phyloP scores from a whole-genome alignment of 2,113 vertebrate genomes.

The Eretmochelys imbricata region DNA sequence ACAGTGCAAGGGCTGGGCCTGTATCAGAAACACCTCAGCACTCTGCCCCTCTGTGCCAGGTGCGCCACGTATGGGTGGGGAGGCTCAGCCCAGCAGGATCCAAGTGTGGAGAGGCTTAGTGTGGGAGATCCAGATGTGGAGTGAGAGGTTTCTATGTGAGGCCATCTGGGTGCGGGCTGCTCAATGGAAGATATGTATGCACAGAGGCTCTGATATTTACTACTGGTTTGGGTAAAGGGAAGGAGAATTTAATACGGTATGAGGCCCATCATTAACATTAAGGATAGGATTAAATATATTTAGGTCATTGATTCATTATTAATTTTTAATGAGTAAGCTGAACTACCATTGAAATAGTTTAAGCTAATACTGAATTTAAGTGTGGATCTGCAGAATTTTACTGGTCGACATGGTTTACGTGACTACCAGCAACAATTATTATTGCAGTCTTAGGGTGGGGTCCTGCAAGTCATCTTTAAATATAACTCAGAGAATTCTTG shows the following conservation, averaged over 20 bases:
- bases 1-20: too few relatives aligned
- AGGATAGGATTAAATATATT: neutral
- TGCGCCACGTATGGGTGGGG: too few relatives aligned
- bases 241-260: neutral
- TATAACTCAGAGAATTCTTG: neutral
- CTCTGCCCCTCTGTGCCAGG: too few relatives aligned
- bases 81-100: too few relatives aligned
- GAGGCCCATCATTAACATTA: neutral
- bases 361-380: neutral
- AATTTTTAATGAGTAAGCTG: neutral
- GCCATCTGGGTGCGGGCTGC: too few relatives aligned
- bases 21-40: too few relatives aligned
- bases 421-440: neutral
- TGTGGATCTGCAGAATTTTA: neutral
- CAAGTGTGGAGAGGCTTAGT: too few relatives aligned
- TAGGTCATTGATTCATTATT: slow-evolving; percentile 32
- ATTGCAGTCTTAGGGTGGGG: neutral
- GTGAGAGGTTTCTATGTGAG: too few relatives aligned
- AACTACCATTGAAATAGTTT: neutral
- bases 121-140: too few relatives aligned
- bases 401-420: neutral
- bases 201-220: neutral
- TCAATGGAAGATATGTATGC: too few relatives aligned
- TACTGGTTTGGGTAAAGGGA: slow-evolving; percentile 9
- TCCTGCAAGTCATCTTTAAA: too few relatives aligned